These are phyloP conservation scores for Synergus laeviventris DNA, from an alignment of 2,888 invertebrate species.

Conservation along the genomic window DNA sequence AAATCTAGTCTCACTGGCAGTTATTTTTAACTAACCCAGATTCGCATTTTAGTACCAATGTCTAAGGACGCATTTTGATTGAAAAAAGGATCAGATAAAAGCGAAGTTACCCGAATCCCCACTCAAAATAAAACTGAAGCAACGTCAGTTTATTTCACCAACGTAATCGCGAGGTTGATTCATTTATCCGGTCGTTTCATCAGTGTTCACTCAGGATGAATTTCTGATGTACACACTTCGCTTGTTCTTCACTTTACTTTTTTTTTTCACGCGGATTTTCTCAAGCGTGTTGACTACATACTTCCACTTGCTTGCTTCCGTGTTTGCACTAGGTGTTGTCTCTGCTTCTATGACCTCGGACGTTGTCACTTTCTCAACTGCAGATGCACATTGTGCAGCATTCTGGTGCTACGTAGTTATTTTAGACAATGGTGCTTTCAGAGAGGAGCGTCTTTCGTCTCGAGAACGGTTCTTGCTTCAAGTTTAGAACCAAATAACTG, in stretches of 20 bases:
- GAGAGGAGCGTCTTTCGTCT: background rate
- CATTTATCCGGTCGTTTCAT: conserved; percentile 35
- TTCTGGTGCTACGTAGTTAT: conserved; percentile 19
- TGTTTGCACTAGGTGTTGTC: conserved; percentile 13
- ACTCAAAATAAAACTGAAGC: conserved; percentile 17
- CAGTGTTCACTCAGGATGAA: conserved; percentile 26
- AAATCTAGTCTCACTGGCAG: conserved; percentile 30
- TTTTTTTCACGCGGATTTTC: background rate
- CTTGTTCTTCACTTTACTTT: conserved; percentile 4
- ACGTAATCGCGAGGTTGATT: conserved; percentile 17
- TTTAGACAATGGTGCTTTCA: conserved; percentile 28
- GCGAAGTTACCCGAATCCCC: background rate
- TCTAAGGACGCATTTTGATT: conserved; percentile 34
- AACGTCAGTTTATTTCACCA: background rate
- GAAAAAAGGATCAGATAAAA: conserved; percentile 32
- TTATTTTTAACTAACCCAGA: conserved; percentile 38
- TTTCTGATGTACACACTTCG: conserved; percentile 19
- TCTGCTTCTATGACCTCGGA: background rate
- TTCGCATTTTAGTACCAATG: conserved; percentile 35
- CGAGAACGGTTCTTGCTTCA: conserved; percentile 15
- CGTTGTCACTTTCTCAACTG: conserved; percentile 26
- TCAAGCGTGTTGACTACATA: background rate
- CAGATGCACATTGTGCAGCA: conserved; percentile 3
- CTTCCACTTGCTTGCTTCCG: conserved; percentile 23
- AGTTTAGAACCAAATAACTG: conserved; percentile 19